Percentiles rank a stretch among this genome's conserved stretches.
Evolutionary conservation across 2,113 vertebrate species (phyloP).

Genomic region (Xenotilapia caudafasciata): DNA sequence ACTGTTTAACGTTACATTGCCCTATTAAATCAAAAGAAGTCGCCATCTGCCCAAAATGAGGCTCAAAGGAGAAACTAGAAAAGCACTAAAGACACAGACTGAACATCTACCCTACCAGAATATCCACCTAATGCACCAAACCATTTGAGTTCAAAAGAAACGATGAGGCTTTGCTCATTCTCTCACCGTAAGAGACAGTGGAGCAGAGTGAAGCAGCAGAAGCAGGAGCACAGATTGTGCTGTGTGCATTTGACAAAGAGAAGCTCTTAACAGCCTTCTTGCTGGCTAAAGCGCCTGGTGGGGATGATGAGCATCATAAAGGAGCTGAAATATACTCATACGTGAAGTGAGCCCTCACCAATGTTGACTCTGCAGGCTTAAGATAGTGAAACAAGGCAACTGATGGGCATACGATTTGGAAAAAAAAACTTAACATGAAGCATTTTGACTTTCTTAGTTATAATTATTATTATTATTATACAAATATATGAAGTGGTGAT

Average conservation of each 20-base stretch:
- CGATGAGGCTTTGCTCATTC: background rate
- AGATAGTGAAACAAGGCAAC: background rate
- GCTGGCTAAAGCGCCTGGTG: background rate
- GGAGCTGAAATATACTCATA: background rate
- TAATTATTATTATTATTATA: background rate
- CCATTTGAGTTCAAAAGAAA: background rate
- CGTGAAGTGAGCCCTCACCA: background rate
- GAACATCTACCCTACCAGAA: background rate
- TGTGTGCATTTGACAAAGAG: slow-evolving; percentile 49
- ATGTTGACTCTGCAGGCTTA: background rate
- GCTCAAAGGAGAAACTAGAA: background rate
- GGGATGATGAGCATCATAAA: slow-evolving; percentile 8
- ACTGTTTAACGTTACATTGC: background rate
- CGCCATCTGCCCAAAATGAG: background rate
- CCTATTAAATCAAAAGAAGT: background rate
- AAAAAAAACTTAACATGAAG: background rate
- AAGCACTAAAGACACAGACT: background rate
- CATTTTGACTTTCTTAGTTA: background rate
- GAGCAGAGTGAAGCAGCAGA: background rate
- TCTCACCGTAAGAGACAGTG: background rate
- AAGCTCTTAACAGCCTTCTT: slow-evolving; percentile 19
- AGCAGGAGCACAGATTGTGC: slow-evolving; percentile 34
- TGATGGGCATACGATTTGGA: background rate
- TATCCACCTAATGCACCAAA: background rate
- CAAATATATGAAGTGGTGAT: background rate